Conservation (phyloP, 2,797 vertebrate genomes). For the Limnodromus scolopaceus region DNA sequence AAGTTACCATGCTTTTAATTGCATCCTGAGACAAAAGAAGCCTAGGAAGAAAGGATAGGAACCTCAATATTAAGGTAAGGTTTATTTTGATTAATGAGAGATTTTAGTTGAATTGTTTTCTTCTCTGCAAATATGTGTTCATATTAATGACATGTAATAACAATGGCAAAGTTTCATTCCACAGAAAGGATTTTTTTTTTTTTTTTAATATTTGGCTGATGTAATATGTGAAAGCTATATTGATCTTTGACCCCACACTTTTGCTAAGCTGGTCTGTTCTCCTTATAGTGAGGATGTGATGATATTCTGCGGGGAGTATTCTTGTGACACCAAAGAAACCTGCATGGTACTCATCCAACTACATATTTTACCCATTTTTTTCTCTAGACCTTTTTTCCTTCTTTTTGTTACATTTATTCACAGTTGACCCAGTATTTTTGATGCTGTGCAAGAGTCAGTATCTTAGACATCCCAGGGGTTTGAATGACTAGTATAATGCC, state of each 20-base stretch:
- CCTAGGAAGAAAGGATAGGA: not conserved
- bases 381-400: not conserved
- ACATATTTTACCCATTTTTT: not conserved
- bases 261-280: slow-evolving; percentile 15
- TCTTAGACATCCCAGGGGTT: slow-evolving; percentile 69
- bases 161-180: not conserved
- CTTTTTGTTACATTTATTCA: slow-evolving; percentile 52
- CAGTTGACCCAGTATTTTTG: slow-evolving; percentile 70
- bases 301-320: not conserved
- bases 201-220: not conserved
- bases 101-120: not conserved
- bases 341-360: not conserved
- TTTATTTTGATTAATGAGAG: not conserved
- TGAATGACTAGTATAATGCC: slow-evolving; percentile 73
- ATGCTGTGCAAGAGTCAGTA: slow-evolving; percentile 55
- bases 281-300: slow-evolving; percentile 16
- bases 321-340: slow-evolving; percentile 23
- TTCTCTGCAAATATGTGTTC: not conserved
- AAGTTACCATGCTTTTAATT: not conserved
- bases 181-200: not conserved
- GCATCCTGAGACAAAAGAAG: not conserved
- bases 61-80: not conserved
- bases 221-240: not conserved
- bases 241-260: not conserved
- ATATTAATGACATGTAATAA: too few relatives aligned